Percentiles rank a stretch among this genome's conserved stretches.
Evolutionary conservation across 2,113 vertebrate species (phyloP).

Genomic region (Eira barbara): DNA sequence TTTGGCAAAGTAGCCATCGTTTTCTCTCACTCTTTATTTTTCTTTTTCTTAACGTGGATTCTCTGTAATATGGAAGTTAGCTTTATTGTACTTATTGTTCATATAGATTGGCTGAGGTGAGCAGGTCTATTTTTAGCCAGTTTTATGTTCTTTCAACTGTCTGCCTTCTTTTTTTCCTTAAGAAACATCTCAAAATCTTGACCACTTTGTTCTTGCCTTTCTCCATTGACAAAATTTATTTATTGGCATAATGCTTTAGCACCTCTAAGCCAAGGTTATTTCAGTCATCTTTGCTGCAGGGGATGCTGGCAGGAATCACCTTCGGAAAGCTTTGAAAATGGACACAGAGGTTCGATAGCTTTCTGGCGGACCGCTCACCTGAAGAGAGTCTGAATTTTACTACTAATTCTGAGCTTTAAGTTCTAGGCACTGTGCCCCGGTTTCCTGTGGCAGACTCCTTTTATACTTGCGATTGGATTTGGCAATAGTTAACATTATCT

Average conservation of each 20-base stretch:
- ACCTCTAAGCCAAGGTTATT: neutral
- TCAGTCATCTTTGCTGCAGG: neutral
- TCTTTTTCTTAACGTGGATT: neutral
- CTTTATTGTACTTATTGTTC: conserved; percentile 43
- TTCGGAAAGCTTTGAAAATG: neutral
- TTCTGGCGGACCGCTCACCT: neutral
- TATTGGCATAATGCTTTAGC: neutral
- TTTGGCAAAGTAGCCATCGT: conserved; percentile 1
- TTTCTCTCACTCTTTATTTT: neutral
- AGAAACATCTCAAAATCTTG: conserved; percentile 14
- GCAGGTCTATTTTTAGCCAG: conserved; percentile 23
- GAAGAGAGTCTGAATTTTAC: neutral
- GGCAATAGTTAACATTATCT: conserved; percentile 2
- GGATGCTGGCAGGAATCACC: neutral
- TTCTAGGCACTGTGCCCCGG: neutral
- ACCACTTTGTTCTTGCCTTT: neutral
- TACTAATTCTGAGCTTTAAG: neutral
- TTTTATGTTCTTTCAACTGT: neutral
- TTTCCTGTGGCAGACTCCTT: neutral
- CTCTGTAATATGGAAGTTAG: neutral
- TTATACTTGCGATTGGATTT: conserved; percentile 3
- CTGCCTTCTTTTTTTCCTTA: neutral
- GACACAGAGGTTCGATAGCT: neutral
- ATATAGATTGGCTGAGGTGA: neutral
- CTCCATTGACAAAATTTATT: neutral